These are phyloP conservation scores for Catharus fuscescens DNA, from an alignment of 2,113 vertebrate species.

Conservation along the genomic window DNA sequence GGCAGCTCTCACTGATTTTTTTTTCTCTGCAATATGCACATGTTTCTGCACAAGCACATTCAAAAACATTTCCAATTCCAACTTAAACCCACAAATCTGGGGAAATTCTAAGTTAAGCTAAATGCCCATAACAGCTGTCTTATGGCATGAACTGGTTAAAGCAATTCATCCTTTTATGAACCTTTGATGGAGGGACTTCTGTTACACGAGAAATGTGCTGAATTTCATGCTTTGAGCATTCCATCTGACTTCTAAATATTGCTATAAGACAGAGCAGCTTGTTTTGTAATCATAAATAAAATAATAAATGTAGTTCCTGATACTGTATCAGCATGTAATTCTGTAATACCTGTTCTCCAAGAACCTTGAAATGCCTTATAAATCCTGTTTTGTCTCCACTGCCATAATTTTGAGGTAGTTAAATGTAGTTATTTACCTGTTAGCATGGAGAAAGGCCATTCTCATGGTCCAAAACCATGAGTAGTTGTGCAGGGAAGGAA, in stretches of 20 bases:
- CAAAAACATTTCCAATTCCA: not conserved
- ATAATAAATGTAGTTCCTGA: not conserved
- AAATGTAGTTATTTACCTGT: not conserved
- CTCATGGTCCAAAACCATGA: not conserved
- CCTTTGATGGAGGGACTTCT: not conserved
- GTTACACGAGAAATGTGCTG: not conserved
- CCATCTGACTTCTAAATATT: not conserved
- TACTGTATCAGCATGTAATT: not conserved
- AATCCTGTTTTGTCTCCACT: not conserved
- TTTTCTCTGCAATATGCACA: not conserved
- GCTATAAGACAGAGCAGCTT: not conserved
- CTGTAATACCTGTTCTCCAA: not conserved
- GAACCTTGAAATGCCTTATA: not conserved
- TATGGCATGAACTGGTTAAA: not conserved
- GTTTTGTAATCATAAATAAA: not conserved
- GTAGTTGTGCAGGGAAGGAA: not conserved
- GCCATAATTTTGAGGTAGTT: not conserved
- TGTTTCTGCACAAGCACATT: not conserved
- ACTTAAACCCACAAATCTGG: not conserved
- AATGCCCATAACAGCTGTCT: not conserved
- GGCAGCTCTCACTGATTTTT: slow-evolving; percentile 25
- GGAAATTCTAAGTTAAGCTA: slow-evolving; percentile 30
- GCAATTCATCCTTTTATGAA: not conserved
- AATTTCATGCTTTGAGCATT: slow-evolving; percentile 3
- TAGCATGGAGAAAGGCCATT: not conserved